Conservation (phyloP, 2,888 invertebrate species). For the Microplitis deprimator region DNA sequence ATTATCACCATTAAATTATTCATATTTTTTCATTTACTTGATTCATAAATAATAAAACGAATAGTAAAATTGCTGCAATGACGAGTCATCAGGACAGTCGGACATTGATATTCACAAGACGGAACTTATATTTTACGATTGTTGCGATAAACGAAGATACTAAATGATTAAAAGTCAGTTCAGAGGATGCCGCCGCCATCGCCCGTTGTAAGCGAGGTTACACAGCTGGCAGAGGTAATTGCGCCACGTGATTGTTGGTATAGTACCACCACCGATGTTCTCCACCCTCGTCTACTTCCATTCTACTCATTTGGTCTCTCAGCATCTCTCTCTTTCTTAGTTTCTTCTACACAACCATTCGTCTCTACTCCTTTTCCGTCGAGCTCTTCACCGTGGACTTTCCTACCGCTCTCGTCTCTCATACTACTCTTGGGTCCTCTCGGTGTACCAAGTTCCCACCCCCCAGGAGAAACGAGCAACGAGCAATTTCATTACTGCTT, state of each 20-base stretch:
- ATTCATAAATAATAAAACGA: background rate
- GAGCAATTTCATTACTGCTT: conserved; percentile 74
- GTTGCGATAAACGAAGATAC: conserved; percentile 58
- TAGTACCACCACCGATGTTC: conserved; percentile 52
- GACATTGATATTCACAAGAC: conserved; percentile 12
- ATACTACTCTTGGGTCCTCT: conserved; percentile 54
- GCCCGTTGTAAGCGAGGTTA: conserved; percentile 41
- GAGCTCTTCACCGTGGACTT: background rate
- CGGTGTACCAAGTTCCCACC: conserved; percentile 49
- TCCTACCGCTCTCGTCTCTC: conserved; percentile 28
- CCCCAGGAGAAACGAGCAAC: conserved; percentile 68
- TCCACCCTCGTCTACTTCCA: conserved; percentile 49
- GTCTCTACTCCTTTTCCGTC: conserved; percentile 11
- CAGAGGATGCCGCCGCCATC: conserved; percentile 61
- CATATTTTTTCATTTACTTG: too few species aligned
- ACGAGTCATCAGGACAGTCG: conserved; percentile 9
- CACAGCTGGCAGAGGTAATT: conserved; percentile 68
- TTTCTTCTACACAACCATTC: conserved; percentile 17
- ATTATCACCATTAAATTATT: too few species aligned
- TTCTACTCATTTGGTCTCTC: conserved; percentile 37
- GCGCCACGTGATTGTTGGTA: conserved; percentile 68
- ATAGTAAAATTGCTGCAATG: background rate
- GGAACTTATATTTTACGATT: conserved; percentile 46
- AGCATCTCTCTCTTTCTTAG: conserved; percentile 14
- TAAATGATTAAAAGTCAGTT: conserved; percentile 65